Conservation (phyloP, 1,140 invertebrate species). For the Cardiocondyla obscurior region DNA sequence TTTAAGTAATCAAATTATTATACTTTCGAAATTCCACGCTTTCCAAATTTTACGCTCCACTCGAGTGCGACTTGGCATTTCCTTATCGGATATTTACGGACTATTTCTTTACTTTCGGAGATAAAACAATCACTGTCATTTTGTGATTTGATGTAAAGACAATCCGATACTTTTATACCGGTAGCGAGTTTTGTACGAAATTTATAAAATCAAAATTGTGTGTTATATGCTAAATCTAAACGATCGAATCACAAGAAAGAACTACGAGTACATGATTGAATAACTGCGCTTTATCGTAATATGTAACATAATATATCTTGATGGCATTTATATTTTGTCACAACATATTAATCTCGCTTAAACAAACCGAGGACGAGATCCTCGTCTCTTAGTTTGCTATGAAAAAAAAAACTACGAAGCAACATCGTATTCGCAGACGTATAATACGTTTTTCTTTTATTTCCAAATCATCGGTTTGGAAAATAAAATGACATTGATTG, state of each 20-base stretch:
- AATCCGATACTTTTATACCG: background rate
- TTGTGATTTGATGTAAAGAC: background rate
- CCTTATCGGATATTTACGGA: background rate
- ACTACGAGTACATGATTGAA: background rate
- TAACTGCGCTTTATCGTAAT: background rate
- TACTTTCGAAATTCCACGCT: constrained; percentile 26
- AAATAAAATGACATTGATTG: constrained; percentile 21
- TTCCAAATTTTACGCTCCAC: background rate
- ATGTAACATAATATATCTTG: background rate
- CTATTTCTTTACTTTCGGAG: background rate
- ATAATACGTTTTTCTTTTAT: background rate
- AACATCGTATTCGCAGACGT: background rate
- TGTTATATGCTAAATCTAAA: background rate
- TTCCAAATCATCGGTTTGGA: background rate
- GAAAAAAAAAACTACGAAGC: background rate
- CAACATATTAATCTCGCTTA: background rate
- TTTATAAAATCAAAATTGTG: background rate
- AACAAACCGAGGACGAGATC: background rate
- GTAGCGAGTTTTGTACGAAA: constrained; percentile 11
- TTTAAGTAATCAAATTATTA: constrained; percentile 40
- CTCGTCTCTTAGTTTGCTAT: background rate
- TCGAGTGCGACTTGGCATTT: background rate
- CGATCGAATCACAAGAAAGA: background rate
- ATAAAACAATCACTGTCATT: constrained; percentile 23
- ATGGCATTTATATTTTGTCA: background rate